Evolutionary conservation across 2,113 vertebrate species (phyloP).

Genomic region (Pipa parva): DNA sequence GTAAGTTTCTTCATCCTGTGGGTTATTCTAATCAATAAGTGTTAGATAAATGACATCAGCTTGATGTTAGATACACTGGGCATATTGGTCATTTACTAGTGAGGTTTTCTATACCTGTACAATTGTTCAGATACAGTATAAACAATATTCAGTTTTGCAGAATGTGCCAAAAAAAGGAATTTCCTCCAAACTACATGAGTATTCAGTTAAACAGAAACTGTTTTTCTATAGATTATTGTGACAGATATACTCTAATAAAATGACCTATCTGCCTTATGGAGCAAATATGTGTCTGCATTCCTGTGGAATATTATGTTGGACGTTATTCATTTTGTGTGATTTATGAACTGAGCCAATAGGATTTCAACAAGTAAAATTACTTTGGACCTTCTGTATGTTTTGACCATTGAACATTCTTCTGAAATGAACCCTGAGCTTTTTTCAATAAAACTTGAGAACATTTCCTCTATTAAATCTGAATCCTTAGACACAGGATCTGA

Average conservation of each 20-base stretch:
- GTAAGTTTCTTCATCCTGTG: no score
- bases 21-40: conserved; percentile 20
- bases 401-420: conserved; percentile 25
- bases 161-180: conserved; percentile 16
- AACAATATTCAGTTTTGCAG: conserved; percentile 15
- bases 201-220: conserved; percentile 21
- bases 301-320: conserved; percentile 10
- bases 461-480: conserved; percentile 40
- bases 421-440: conserved; percentile 35
- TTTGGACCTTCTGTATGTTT: conserved; percentile 32
- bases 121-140: conserved; percentile 9
- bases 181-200: conserved; percentile 15
- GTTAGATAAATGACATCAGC: background rate
- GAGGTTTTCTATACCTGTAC: background rate
- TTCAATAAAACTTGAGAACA: conserved; percentile 35
- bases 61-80: conserved; percentile 12
- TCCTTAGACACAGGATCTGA: conserved; percentile 22
- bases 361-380: conserved; percentile 25
- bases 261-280: conserved; percentile 25
- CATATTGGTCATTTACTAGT: conserved; percentile 1
- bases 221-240: conserved; percentile 4
- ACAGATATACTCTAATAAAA: conserved; percentile 16
- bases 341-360: conserved; percentile 26
- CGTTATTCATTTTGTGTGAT: conserved; percentile 30
- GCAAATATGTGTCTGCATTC: conserved; percentile 20